phyloP scores from a whole-genome alignment of 2,888 invertebrate species.

The Hirtodrosophila trivittata region DNA sequence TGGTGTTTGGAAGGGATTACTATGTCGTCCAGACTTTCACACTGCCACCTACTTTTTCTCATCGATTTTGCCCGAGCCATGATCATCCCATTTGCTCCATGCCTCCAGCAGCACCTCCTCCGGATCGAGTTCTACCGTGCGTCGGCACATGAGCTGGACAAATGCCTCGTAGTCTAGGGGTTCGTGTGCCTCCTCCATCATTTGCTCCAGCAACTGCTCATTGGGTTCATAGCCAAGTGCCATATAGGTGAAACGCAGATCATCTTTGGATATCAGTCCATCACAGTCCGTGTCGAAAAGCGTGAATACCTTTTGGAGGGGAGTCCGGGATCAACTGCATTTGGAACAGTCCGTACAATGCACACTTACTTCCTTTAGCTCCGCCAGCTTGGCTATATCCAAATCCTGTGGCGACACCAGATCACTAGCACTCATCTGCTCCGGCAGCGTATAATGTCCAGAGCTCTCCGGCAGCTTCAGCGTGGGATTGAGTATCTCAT shows the following conservation, averaged over 20 bases:
- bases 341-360: background rate
- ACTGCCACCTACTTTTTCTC: constrained; percentile 85
- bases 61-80: constrained; percentile 87
- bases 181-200: constrained; percentile 86
- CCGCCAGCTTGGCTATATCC: constrained; percentile 86
- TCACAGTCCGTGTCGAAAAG: constrained; percentile 88
- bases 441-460: constrained; percentile 81
- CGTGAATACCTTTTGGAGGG: constrained; percentile 85
- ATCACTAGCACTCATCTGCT: constrained; percentile 79
- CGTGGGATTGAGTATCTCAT: constrained; percentile 83
- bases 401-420: constrained; percentile 86
- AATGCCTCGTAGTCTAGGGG: constrained; percentile 88
- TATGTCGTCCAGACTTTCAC: background rate
- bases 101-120: constrained; percentile 87
- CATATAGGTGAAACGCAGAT: constrained; percentile 86
- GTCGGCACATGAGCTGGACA: constrained; percentile 86
- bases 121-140: constrained; percentile 87
- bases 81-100: constrained; percentile 87
- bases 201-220: constrained; percentile 86
- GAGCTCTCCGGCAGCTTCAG: constrained; percentile 79
- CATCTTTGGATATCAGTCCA: constrained; percentile 87
- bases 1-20: constrained; percentile 1
- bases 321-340: constrained; percentile 12
- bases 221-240: constrained; percentile 86
- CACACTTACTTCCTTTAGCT: constrained; percentile 86